Percentiles rank a stretch among this genome's conserved stretches.
phyloP scores from a whole-genome alignment of 2,797 vertebrate genomes.

The Serranus cabrilla region DNA sequence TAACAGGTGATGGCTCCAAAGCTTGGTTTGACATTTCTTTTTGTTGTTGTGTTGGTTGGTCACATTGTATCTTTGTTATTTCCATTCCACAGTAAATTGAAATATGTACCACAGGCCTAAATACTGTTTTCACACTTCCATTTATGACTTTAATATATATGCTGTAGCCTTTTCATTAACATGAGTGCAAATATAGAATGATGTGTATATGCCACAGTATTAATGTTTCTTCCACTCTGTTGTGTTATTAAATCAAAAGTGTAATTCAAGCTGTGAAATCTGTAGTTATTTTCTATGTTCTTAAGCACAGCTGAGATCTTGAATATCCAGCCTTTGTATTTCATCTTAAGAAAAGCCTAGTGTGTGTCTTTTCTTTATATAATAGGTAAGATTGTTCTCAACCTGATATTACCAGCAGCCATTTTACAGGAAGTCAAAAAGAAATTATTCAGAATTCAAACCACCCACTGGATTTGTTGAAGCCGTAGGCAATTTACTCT shows the following conservation, averaged over 20 bases:
- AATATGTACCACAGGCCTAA: background rate
- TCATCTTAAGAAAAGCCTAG: constrained; percentile 4
- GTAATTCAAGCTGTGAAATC: background rate
- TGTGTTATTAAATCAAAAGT: background rate
- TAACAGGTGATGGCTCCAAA: background rate
- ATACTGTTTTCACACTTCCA: background rate
- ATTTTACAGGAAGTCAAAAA: constrained; percentile 48
- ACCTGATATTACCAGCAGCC: constrained; percentile 17
- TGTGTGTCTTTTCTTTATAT: constrained; percentile 18
- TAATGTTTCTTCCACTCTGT: background rate
- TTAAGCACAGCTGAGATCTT: background rate
- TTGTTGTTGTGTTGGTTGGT: background rate
- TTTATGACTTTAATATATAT: background rate
- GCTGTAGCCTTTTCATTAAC: background rate
- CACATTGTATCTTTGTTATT: background rate
- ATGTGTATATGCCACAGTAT: background rate
- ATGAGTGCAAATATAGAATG: background rate
- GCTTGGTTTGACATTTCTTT: background rate
- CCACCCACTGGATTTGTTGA: constrained; percentile 49
- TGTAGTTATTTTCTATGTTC: background rate
- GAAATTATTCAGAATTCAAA: constrained; percentile 54
- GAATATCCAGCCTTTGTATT: constrained; percentile 10
- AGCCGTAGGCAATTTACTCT: constrained; percentile 58
- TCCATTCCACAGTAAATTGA: background rate
- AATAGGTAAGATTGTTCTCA: constrained; percentile 4